Conservation (phyloP, 2,888 invertebrate species). For the Theretra japonica region DNA sequence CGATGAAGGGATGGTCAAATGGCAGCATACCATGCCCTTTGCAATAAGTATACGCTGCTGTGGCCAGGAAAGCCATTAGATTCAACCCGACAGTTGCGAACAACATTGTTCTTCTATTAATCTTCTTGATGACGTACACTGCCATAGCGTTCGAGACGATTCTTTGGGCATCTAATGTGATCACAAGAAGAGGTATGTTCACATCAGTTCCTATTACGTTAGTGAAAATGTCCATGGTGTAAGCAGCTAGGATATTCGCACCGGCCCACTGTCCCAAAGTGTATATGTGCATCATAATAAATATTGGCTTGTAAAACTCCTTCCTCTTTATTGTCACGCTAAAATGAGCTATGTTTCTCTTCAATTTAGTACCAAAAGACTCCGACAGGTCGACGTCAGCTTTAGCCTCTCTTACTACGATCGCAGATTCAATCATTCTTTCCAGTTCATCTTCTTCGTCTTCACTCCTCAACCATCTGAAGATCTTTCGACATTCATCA, state of each 20-base stretch:
- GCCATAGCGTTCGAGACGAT: slow-evolving; percentile 57
- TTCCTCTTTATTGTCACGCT: slow-evolving; percentile 50
- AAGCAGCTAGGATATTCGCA: slow-evolving; percentile 58
- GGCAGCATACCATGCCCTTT: slow-evolving; percentile 50
- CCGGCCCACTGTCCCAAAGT: slow-evolving; percentile 62
- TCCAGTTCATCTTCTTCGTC: slow-evolving; percentile 61
- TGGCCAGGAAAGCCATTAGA: slow-evolving; percentile 50
- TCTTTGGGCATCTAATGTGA: slow-evolving; percentile 58
- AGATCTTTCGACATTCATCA: slow-evolving; percentile 79
- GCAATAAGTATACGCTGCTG: slow-evolving; percentile 57
- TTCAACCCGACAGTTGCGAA: slow-evolving; percentile 54
- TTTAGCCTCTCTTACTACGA: slow-evolving; percentile 44
- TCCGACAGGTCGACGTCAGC: slow-evolving; percentile 39
- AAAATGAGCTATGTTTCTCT: slow-evolving; percentile 43
- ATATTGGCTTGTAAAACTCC: slow-evolving; percentile 65
- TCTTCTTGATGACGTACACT: slow-evolving; percentile 56
- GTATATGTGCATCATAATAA: slow-evolving; percentile 64
- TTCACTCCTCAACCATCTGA: slow-evolving; percentile 82
- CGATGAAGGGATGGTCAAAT: slow-evolving; percentile 46
- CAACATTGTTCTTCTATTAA: slow-evolving; percentile 59
- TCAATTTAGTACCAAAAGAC: slow-evolving; percentile 40
- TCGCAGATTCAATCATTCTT: slow-evolving; percentile 48
- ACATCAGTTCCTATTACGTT: slow-evolving; percentile 54
- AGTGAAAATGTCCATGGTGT: slow-evolving; percentile 56
- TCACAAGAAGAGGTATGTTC: slow-evolving; percentile 53